Percentiles rank a stretch among this genome's conserved stretches.
phyloP scores from a whole-genome alignment of 2,113 vertebrate species.

The Platycercus adscitus region DNA sequence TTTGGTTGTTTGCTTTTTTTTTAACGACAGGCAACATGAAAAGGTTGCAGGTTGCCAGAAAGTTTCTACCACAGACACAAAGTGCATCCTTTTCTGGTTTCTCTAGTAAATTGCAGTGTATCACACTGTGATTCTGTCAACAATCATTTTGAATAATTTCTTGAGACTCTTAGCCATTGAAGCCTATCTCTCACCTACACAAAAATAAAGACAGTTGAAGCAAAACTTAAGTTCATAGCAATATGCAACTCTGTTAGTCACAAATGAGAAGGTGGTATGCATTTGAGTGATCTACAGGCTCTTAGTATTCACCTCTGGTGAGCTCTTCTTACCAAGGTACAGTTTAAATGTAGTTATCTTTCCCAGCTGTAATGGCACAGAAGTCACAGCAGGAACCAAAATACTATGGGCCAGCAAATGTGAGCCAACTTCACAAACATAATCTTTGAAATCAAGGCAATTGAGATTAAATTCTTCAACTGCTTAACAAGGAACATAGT shows the following conservation, averaged over 20 bases:
- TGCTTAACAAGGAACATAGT: neutral
- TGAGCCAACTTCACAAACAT: neutral
- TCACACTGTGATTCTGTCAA: slow-evolving; percentile 28
- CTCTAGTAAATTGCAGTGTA: slow-evolving; percentile 24
- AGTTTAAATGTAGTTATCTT: neutral
- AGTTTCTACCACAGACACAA: neutral
- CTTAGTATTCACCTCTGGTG: fast-evolving
- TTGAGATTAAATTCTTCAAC: neutral
- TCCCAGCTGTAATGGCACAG: neutral
- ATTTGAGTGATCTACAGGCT: neutral
- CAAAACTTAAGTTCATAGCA: neutral
- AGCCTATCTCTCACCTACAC: neutral
- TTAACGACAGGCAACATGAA: neutral
- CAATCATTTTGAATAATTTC: slow-evolving; percentile 27
- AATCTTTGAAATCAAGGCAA: neutral
- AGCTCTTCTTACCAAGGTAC: neutral
- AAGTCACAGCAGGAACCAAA: neutral
- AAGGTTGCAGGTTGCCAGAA: slow-evolving; percentile 23
- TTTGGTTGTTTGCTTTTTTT: neutral
- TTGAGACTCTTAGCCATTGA: neutral
- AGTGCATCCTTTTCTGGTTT: slow-evolving; percentile 20
- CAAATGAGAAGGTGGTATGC: neutral
- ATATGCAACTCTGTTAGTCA: neutral
- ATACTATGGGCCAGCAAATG: neutral
- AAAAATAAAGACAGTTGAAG: neutral